phyloP scores from a whole-genome alignment of 2,113 vertebrate species.

The Balaeniceps rex region DNA sequence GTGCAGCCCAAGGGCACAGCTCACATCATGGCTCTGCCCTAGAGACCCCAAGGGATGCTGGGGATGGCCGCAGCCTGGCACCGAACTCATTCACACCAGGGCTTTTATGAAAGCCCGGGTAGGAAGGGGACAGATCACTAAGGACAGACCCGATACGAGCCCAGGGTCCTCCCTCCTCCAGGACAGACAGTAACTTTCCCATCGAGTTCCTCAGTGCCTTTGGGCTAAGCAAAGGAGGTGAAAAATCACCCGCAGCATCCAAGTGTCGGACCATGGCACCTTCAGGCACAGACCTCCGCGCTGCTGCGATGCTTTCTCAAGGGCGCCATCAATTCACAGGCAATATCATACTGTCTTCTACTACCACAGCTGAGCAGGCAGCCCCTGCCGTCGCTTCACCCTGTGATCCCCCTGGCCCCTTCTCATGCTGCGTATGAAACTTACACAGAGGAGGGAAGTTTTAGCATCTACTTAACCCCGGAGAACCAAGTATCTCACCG shows the following conservation, averaged over 20 bases:
- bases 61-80: not conserved
- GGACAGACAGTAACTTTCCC: not conserved
- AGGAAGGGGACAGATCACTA: not conserved
- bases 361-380: constrained; percentile 41
- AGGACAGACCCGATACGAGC: fast-evolving
- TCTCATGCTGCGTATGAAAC: not conserved
- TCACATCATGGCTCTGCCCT: not conserved
- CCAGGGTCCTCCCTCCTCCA: not conserved
- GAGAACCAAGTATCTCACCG: not conserved
- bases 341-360: constrained; percentile 6
- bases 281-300: not conserved
- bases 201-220: not conserved
- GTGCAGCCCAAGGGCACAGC: not conserved
- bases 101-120: not conserved
- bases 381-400: not conserved
- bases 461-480: not conserved
- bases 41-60: too few relatives aligned
- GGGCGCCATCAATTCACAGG: constrained; percentile 31
- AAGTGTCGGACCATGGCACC: not conserved
- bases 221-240: not conserved
- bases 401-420: not conserved
- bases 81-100: not conserved
- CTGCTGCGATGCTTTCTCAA: not conserved
- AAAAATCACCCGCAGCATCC: constrained; percentile 15
- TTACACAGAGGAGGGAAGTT: not conserved